A percentile compares a stretch with the other conserved stretches of the same genome.
These are phyloP conservation scores for Rhizoglyphus robini DNA, from an alignment of 1,140 invertebrate species.

Conservation along the genomic window DNA sequence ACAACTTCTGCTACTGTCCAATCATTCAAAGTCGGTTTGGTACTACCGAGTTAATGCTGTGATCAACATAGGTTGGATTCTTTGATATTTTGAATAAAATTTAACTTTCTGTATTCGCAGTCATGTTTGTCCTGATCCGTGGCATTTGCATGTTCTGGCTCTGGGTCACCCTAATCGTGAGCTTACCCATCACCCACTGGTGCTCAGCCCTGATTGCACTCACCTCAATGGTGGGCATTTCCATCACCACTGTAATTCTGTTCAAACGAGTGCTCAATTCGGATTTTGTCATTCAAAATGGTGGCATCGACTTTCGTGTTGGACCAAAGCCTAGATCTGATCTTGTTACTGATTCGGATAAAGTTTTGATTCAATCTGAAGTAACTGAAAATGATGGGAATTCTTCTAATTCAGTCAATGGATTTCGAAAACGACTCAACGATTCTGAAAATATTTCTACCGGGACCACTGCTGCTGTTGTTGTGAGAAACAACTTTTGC, in stretches of 20 bases:
- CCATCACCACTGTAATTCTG: constrained; percentile 4
- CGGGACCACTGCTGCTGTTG: too few species aligned
- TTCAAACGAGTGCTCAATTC: constrained; percentile 1
- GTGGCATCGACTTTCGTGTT: too few species aligned
- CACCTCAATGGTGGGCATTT: background rate
- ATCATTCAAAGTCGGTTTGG: background rate
- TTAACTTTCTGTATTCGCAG: too few species aligned
- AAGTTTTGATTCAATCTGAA: too few species aligned
- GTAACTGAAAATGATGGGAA: too few species aligned
- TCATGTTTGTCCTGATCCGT: constrained; percentile 7
- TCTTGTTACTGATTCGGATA: too few species aligned
- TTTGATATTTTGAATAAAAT: too few species aligned
- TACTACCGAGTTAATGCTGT: constrained; percentile 1
- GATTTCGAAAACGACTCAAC: too few species aligned
- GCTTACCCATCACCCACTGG: background rate
- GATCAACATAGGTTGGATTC: constrained; percentile 3
- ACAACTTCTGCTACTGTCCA: constrained; percentile 6
- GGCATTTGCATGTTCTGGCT: constrained; percentile 6
- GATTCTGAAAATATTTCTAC: too few species aligned
- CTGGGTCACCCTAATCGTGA: background rate
- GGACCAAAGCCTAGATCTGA: too few species aligned
- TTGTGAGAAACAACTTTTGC: too few species aligned
- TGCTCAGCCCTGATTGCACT: background rate
- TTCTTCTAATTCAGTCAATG: too few species aligned
- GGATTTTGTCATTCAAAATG: background rate